Percentiles rank a stretch among this genome's conserved stretches.
Evolutionary conservation across 2,888 invertebrate species (phyloP).

Genomic region (Anaspis maculata): DNA sequence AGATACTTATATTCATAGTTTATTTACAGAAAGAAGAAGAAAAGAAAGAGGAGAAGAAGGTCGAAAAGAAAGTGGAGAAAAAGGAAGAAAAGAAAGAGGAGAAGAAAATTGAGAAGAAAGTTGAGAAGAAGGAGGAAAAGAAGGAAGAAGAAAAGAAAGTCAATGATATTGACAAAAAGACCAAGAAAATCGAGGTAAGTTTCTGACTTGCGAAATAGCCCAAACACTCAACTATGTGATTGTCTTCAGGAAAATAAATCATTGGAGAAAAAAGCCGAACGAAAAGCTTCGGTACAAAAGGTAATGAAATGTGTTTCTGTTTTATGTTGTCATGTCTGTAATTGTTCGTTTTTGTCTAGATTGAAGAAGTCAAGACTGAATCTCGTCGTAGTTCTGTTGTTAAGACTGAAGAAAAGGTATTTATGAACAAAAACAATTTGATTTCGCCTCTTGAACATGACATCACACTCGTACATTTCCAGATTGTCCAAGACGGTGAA

Average conservation of each 20-base stretch:
- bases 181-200: conserved; percentile 32
- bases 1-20: conserved; percentile 2
- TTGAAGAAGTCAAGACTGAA: conserved; percentile 37
- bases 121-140: conserved; percentile 27
- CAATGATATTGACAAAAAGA: conserved; percentile 35
- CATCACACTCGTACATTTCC: conserved; percentile 14
- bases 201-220: background rate
- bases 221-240: conserved; percentile 5
- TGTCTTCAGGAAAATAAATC: conserved; percentile 46
- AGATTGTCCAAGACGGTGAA: conserved; percentile 37
- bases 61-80: conserved; percentile 34
- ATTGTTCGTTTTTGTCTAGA: conserved; percentile 23
- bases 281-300: conserved; percentile 36
- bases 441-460: background rate
- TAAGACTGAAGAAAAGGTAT: conserved; percentile 37
- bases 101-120: conserved; percentile 25
- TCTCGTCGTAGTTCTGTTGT: conserved; percentile 37
- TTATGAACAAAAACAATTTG: background rate
- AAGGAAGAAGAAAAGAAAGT: conserved; percentile 35
- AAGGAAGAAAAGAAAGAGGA: conserved; percentile 35
- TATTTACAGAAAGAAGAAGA: conserved; percentile 31
- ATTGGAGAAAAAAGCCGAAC: conserved; percentile 46
- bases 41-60: conserved; percentile 31
- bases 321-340: conserved; percentile 8
- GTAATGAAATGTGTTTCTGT: no score